phyloP scores from a whole-genome alignment of 1,140 invertebrate species.

The Tetraneura akinire region DNA sequence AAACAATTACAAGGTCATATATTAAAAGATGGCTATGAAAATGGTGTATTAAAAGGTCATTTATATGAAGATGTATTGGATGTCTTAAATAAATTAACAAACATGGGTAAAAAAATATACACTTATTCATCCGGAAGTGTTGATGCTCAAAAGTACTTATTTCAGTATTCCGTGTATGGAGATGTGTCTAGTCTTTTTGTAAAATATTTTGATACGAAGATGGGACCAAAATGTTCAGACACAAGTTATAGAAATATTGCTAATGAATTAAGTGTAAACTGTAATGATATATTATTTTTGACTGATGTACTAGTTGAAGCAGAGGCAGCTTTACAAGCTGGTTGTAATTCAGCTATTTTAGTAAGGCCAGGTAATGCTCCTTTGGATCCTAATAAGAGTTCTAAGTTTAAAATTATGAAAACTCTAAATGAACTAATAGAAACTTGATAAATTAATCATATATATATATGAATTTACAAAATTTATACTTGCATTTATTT shows the following conservation, averaged over 20 bases:
- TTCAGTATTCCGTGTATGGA: slow-evolving; percentile 74
- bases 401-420: slow-evolving; percentile 64
- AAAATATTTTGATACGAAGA: slow-evolving; percentile 83
- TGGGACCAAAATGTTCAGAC: slow-evolving; percentile 75
- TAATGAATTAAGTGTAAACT: slow-evolving; percentile 65
- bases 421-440: slow-evolving; percentile 62
- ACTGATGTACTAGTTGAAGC: slow-evolving; percentile 86
- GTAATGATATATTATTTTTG: slow-evolving; percentile 77
- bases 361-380: slow-evolving; percentile 75
- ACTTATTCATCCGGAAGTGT: slow-evolving; percentile 92
- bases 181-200: slow-evolving; percentile 75
- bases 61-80: slow-evolving; percentile 82
- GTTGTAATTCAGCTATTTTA: slow-evolving; percentile 70
- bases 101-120: slow-evolving; percentile 71
- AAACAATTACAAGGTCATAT: slow-evolving; percentile 88
- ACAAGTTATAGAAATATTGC: slow-evolving; percentile 77
- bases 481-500: too few relatives aligned
- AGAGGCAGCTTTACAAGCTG: slow-evolving; percentile 74
- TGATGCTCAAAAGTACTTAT: slow-evolving; percentile 86
- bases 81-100: slow-evolving; percentile 71
- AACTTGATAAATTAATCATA: background rate
- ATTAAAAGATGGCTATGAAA: slow-evolving; percentile 81
- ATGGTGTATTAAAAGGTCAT: slow-evolving; percentile 77
- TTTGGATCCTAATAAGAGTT: slow-evolving; percentile 65
- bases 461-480: too few relatives aligned